Percentiles rank a stretch among this genome's conserved stretches.
These are phyloP conservation scores for Lophotis ruficrista DNA, from an alignment of 2,113 vertebrate species.

Conservation along the genomic window DNA sequence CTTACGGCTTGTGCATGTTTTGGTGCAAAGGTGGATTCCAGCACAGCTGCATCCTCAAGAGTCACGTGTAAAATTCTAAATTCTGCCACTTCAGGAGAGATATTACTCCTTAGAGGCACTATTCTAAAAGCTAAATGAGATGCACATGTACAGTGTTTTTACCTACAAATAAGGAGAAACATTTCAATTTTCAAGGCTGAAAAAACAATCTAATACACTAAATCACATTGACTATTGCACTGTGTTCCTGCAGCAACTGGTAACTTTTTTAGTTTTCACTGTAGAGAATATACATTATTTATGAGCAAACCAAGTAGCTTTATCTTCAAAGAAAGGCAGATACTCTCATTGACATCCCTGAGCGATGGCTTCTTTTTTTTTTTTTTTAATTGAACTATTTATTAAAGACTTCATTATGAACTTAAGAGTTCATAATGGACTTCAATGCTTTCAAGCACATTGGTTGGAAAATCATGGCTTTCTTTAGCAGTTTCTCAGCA, in stretches of 20 bases:
- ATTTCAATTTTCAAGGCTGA: background rate
- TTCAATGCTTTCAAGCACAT: background rate
- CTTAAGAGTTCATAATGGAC: background rate
- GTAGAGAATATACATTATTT: background rate
- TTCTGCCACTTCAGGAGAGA: background rate
- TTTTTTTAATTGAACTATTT: background rate
- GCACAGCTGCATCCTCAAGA: background rate
- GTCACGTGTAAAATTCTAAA: background rate
- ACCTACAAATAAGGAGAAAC: background rate
- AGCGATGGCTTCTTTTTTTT: background rate
- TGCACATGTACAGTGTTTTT: background rate
- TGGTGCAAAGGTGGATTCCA: background rate
- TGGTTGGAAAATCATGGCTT: background rate
- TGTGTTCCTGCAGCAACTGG: background rate
- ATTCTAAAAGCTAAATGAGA: background rate
- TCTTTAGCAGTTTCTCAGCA: background rate
- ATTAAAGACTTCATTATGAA: background rate
- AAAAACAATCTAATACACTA: background rate
- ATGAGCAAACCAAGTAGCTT: background rate
- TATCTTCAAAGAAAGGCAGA: constrained; percentile 1
- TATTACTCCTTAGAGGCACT: background rate
- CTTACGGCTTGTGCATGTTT: background rate
- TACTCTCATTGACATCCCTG: background rate
- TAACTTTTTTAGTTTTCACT: background rate
- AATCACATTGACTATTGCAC: background rate